phyloP scores from a whole-genome alignment of 2,888 invertebrate species.

The Spicauda simplicius region DNA sequence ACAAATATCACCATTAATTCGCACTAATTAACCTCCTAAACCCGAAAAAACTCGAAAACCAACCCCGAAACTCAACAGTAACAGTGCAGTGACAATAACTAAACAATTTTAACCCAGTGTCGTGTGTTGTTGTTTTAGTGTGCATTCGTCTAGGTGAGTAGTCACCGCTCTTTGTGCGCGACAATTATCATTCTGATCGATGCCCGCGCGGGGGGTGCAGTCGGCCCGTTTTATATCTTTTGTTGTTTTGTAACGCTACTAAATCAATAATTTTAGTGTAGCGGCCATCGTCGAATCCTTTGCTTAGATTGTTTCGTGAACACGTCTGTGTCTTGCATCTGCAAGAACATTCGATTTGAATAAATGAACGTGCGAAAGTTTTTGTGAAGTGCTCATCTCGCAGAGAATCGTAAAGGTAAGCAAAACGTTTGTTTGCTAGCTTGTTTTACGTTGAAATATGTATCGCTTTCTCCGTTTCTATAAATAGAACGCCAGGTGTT shows the following conservation, averaged over 20 bases:
- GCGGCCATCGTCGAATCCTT: constrained; percentile 53
- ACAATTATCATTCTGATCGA: constrained; percentile 84
- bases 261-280: constrained; percentile 83
- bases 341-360: constrained; percentile 38
- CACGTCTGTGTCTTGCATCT: constrained; percentile 21
- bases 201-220: constrained; percentile 77
- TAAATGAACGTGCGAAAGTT: constrained; percentile 53
- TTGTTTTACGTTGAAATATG: constrained; percentile 37
- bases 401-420: constrained; percentile 45
- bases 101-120: constrained; percentile 64
- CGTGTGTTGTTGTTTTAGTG: constrained; percentile 70
- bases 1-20: constrained; percentile 76
- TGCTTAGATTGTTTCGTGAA: constrained; percentile 36
- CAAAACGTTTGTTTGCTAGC: constrained; percentile 40
- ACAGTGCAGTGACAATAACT: constrained; percentile 53
- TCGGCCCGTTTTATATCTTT: constrained; percentile 81
- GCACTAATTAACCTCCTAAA: constrained; percentile 77
- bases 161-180: constrained; percentile 81
- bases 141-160: constrained; percentile 82
- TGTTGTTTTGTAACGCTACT: constrained; percentile 81
- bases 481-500: constrained; percentile 63
- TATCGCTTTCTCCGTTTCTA: constrained; percentile 50
- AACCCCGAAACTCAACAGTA: constrained; percentile 53
- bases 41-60: constrained; percentile 59
- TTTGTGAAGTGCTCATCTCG: constrained; percentile 41